Percentiles rank a stretch among this genome's conserved stretches.
phyloP scores from a whole-genome alignment of 1,140 invertebrate genomes.

The Teleogryllus occipitalis region DNA sequence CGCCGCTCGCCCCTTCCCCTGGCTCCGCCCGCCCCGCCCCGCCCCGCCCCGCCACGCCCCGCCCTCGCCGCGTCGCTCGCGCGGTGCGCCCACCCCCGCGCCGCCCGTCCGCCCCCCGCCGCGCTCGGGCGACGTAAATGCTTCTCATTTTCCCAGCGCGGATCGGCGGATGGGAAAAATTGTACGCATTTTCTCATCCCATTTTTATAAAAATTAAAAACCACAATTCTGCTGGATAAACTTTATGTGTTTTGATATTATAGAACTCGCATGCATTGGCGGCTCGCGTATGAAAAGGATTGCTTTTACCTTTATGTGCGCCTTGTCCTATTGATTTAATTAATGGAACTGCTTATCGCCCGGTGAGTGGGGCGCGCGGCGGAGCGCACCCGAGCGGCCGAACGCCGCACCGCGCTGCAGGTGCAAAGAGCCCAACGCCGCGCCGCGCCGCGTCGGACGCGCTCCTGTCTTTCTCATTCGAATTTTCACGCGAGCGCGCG shows the following conservation, averaged over 20 bases:
- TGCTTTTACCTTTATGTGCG: background rate
- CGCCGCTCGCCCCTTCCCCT: background rate
- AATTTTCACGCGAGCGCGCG: too few species aligned
- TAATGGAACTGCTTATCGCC: background rate
- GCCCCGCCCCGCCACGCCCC: too few species aligned
- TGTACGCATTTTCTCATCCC: conserved; percentile 3
- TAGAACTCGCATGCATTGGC: background rate
- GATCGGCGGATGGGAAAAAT: background rate
- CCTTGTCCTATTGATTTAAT: conserved; percentile 5
- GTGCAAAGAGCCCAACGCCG: background rate
- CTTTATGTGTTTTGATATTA: conserved; percentile 6
- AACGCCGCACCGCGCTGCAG: background rate
- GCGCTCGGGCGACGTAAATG: background rate
- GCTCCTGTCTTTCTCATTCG: too few species aligned
- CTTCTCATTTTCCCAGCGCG: background rate
- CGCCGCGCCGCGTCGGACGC: too few species aligned
- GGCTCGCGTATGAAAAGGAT: background rate
- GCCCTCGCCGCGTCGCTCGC: too few species aligned
- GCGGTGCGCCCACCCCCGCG: too few species aligned
- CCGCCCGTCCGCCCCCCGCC: too few species aligned
- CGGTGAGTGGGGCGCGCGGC: background rate
- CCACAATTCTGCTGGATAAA: conserved; percentile 4
- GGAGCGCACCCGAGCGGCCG: too few species aligned
- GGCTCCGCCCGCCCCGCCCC: too few species aligned
- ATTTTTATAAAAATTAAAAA: conserved; percentile 6